Base-by-base conservation (phyloP, 2,888 invertebrate species). In the Cheilosia urbana region DNA sequence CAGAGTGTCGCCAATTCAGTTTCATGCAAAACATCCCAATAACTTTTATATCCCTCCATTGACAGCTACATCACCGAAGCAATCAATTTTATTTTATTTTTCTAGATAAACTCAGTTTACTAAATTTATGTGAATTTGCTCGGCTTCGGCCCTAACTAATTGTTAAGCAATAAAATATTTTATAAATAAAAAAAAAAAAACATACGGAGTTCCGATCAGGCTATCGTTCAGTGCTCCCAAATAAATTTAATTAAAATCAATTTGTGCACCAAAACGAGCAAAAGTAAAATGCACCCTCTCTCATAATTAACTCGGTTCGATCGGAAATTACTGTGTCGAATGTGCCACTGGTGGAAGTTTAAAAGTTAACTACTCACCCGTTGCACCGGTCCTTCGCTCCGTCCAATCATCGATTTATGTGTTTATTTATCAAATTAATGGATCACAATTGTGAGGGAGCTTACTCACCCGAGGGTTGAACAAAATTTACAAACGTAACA, bases 171-270 rank as follows among this genome's bases (percentile, higher is more conserved):
- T 55, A 21, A 72, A 72, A 24, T 30, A 57, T 40, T 65, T 62
- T 42, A 51, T 57, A 57, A 62, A 45, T 7, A 60, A 17, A 30
- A 62, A 34, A 30, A 62, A 34, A n/a, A 27, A 42, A 42, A 5
- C 27, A 7, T 27, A 6, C 27, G 27, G 19, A 76, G 7, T 27
- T 21, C 30, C 45, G 49, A 37, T 66, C 45, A 27, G 72, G 15
- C 45, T 72, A 82, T 82, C 71, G 76, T 71, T 17, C 76, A 76
- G n/a, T 85, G 71, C 66, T 57, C 84, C 53, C 76, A 62, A 60
- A 80, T 68, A 80, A 80, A 76, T 80, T 85, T 72, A 85, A 85
- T 85, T 80, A 80, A 85, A 85, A 80, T 76, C 81, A 85, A 77
- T 81, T 85, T 80, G 76, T 80, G 65, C 65, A 76, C 53, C 45